Conservation (phyloP, 1,140 invertebrate species). For the Leptonema lineaticorne region DNA sequence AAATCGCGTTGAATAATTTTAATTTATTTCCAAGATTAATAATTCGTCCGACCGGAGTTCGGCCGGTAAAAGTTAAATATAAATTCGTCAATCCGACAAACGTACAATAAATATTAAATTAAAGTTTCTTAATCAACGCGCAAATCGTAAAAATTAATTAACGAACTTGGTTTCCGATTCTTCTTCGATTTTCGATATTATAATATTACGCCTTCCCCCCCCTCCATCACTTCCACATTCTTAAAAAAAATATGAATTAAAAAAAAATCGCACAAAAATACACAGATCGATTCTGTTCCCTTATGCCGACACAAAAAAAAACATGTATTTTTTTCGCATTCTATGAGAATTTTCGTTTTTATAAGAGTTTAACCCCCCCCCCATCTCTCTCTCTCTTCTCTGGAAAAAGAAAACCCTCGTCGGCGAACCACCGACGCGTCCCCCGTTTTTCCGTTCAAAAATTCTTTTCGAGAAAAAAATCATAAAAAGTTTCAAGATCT, state of each 20-base stretch:
- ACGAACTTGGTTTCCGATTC: constrained; percentile 4
- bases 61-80: neutral
- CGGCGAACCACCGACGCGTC: neutral
- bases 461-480: constrained; percentile 27
- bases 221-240: neutral
- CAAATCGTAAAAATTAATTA: constrained; percentile 8
- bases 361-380: constrained; percentile 18
- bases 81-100: constrained; percentile 2
- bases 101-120: neutral
- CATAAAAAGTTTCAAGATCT: constrained; percentile 24
- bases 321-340: constrained; percentile 1
- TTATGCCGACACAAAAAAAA: no score
- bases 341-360: constrained; percentile 17
- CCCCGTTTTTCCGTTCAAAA: neutral
- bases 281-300: no score
- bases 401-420: neutral
- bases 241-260: no score
- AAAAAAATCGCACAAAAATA: no score
- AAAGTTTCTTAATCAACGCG: constrained; percentile 3
- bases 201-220: neutral
- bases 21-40: no score
- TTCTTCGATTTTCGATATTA: neutral
- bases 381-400: neutral
- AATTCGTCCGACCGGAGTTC: no score
- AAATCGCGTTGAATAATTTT: no score